Evolutionary conservation across 2,113 vertebrate species (phyloP), one percentile per base, ranked within the genome.

Genomic region (Psophia crepitans): DNA sequence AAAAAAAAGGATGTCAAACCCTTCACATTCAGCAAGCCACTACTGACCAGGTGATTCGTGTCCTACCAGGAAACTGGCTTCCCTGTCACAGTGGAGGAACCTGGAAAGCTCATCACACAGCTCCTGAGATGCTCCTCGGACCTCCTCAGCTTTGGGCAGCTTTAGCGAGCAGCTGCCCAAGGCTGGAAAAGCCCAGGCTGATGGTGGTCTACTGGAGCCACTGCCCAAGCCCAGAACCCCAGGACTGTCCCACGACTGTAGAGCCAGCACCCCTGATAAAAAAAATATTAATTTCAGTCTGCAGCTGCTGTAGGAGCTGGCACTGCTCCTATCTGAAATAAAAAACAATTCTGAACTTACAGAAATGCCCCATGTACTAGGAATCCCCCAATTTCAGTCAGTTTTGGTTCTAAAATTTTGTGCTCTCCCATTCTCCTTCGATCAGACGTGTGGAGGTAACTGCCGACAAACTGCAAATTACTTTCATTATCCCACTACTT

Each of bases 171-270:
- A 39, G 37, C 12, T 0, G 0, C 20, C 33, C n/a, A 20, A 30
- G 7, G 14, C 30, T 33, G 13, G 60, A 53, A 35, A 66, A 68
- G 27, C 27, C 32, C 0, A 0, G 27, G 35, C 35, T 61, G 26
- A 11, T 0, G 3, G 11, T 37, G 11, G 37, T 8, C 53, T 15
- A 32, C 27, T 1, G 2, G 43, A 69, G 43, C 46, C 23, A 6
- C 26, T 43, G 58, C 30, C 28, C 69, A 60, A 61, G 60, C 12
- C 30, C 39, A 51, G 71, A 58, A 37, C 27, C 12, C 35, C 13
- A 3, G 41, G 33, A 46, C 22, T 4, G 5, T 6, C 23, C 51
- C 53, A 14, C 0, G 1, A 56, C 65, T 46, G 35, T 4, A 1
- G 20, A 32, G 18, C 5, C 79, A 53, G 14, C 37, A 48, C 16